Base-by-base conservation (phyloP, 2,113 vertebrate species). In the Carlito syrichta region DNA sequence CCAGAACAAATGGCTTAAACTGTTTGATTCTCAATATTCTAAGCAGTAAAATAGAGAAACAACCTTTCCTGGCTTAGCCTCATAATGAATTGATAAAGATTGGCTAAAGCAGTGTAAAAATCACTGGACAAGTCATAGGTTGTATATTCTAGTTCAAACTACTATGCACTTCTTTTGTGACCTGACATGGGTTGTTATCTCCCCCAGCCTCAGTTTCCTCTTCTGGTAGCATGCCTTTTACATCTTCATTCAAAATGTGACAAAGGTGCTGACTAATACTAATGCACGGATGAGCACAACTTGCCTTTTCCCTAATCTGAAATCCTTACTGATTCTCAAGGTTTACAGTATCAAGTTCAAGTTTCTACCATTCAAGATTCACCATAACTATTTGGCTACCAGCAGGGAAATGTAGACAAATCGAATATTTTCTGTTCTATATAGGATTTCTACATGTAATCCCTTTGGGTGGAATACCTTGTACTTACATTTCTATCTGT, bases 61-160 rank as follows among this genome's bases (percentile, higher is more conserved):
- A 25, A 0, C 8, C 7, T 78, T 54, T 84, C 35, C 2, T 25
- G 4, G 1, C 30, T 94, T 71, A 12, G 52, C 23, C 45, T 84
- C 45, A 3, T 17, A 4, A 3, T 58, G n/a, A 48, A 20, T 73
- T 40, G 50, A 3, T 25, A 50, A 73, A 27, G 69, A 22, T 12
- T 84, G 38, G 7, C 0, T 1, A 11, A 5, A 22, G 0, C 25
- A 32, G 6, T 2, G 0, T 35, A 19, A 9, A n/a, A 8, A 23
- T 22, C 48, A 25, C n/a, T 54, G 32, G 7, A 58, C 23, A 30
- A 85, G 48, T 30, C 35, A 9, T 5, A 3, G 12, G 14, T 35
- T 23, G n/a, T 14, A 20, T 2, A 4, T 38, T 32, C 19, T 45
- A 5, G 50, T 77, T 54, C n/a, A 78, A n/a, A 35, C 14, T 79